Base-by-base conservation (phyloP, 2,888 invertebrate genomes). In the Bimastos eiseni region DNA sequence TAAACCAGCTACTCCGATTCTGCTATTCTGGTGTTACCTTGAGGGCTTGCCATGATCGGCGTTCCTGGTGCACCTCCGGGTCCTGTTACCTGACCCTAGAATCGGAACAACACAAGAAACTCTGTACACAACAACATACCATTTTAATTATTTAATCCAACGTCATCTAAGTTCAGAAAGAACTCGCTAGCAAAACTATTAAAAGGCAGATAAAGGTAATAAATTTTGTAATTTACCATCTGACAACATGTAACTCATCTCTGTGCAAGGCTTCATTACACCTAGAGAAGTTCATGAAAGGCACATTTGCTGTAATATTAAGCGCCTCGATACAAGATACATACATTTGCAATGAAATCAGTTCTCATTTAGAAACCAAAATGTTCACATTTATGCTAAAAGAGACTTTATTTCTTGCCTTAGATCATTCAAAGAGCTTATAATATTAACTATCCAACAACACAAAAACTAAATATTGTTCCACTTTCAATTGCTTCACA, bases 1-100 rank as follows among this genome's bases (percentile, higher is more conserved):
- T n/a, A 70, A 70, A n/a, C 70, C 13, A 70, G n/a, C n/a, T n/a
- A 70, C n/a, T 70, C 30, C 13, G n/a, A 70, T 70, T 70, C 70
- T 70, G n/a, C 49, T 70, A 4, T 70, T n/a, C 34, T 34, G 83
- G 0, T 30, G 93, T 92, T 94, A 96, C 97, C 97, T 96, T 99
- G 98, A 92, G 98, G 99, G 96, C 98, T 98, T 92, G 98, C 98
- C 98, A 99, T 99, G 93, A 99, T 98, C 88, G 98, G 98, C 93
- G 98, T 99, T 90, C 98, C 98, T 21, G 98, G 98, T 30, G 98
- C 98, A 49, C 98, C 98, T 94, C 98, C 98, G 94, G 92, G 92
- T 13, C 97, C 97, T 90, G 94, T 94, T 92, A 98, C 97, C 33
- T 98, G 98, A 92, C 98, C 98, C 94, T 96, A 93, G 49, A 89